Evolutionary conservation across 1,140 invertebrate species (phyloP), one percentile per base, ranked within the genome.

Genomic region (Geopemphigus sp.): DNA sequence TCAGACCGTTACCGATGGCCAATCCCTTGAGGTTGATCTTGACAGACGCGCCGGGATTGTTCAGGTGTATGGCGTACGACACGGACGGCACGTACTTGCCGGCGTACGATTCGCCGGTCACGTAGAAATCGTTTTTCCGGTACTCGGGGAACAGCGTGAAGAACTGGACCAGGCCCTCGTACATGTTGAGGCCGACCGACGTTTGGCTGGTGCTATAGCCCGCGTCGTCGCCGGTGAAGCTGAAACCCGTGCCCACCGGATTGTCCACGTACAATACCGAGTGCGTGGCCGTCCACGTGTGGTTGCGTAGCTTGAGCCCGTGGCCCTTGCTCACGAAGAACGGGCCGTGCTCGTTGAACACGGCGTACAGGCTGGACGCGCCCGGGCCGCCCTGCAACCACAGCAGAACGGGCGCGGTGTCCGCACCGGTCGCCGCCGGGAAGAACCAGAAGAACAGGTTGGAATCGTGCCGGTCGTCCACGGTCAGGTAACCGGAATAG

Each of bases 251-350:
- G 5, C 93, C 93, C 63, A 94, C 94, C 11, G 94, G 95, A 84
- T 94, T 95, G 83, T 96, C 95, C 73, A 96, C 92, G 83, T 93
- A 96, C n/a, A 96, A 87, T 45, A 96, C 83, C 83, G 92, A 91
- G 82, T 92, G 91, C 6, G 88, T 89, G 19, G 88, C 85, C 80
- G 89, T 91, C 94, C 94, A 96, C 12, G 91, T 90, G 68, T 90
- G 90, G 6, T 66, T 5, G 17, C 81, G 80, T 19, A 45, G 32
- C 53, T 8, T 50, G 1, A 74, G 68, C 26, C 2, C 26, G 66
- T 47, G 39, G 26, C 1, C 50, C 24, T 61, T 57, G 45, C 91
- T 88, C 85, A 93, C 92, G 1, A 87, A 86, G 84, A 80, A 78
- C 15, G 81, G 81, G 5, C 81, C 81, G 83, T 92, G 88, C 85